Evolutionary conservation across 2,113 vertebrate species (phyloP).

Genomic region (Salminus brasiliensis): DNA sequence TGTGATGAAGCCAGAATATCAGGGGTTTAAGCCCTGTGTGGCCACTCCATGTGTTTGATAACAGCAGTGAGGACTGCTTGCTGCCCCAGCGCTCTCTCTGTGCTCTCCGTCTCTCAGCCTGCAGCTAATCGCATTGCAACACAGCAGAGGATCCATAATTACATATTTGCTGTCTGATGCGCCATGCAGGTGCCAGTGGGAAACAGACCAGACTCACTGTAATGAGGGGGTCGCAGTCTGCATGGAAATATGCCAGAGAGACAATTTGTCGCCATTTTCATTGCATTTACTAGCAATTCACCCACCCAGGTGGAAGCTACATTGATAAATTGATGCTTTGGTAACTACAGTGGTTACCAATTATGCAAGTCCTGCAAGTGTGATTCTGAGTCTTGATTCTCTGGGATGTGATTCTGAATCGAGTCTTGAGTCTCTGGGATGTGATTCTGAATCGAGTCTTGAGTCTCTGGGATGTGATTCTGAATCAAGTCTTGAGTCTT

Average conservation of each 20-base stretch:
- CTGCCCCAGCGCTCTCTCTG: neutral
- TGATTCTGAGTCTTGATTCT: neutral
- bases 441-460: too few species aligned
- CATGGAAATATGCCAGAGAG: slow-evolving; percentile 25
- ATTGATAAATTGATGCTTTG: neutral
- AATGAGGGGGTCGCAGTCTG: slow-evolving; percentile 15
- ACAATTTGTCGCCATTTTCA: slow-evolving; percentile 30
- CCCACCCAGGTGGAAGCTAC: slow-evolving; percentile 26
- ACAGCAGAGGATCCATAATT: slow-evolving; percentile 58
- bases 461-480: too few species aligned
- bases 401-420: neutral
- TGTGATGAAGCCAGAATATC: neutral
- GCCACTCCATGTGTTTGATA: slow-evolving; percentile 22
- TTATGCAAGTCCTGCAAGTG: neutral
- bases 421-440: too few species aligned
- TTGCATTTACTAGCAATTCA: slow-evolving; percentile 22
- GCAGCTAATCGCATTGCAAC: slow-evolving; percentile 60
- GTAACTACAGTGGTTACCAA: neutral
- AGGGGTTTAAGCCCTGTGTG: neutral
- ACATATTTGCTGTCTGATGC: slow-evolving; percentile 54
- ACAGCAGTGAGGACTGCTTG: slow-evolving; percentile 7
- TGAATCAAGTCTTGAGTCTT: too few species aligned
- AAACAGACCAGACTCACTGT: slow-evolving; percentile 39
- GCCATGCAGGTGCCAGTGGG: slow-evolving; percentile 47
- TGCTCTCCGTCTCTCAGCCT: slow-evolving; percentile 49